These are phyloP conservation scores for Lethrus apterus DNA, from an alignment of 1,140 invertebrate genomes.

Conservation along the genomic window DNA sequence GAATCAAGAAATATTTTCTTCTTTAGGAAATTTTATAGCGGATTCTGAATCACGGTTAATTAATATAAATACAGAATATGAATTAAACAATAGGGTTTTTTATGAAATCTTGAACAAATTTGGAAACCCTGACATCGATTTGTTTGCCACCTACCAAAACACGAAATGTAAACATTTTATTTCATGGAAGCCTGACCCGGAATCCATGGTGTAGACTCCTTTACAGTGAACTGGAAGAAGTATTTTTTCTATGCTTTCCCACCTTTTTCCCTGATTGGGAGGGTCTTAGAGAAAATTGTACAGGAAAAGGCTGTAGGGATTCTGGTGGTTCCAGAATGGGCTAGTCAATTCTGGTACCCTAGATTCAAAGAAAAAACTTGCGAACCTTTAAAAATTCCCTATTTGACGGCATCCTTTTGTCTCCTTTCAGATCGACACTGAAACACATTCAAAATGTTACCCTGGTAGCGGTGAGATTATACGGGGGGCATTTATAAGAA, in stretches of 20 bases:
- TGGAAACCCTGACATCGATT: slow-evolving; percentile 26
- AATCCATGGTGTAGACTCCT: slow-evolving; percentile 26
- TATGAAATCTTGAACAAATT: slow-evolving; percentile 18
- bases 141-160: slow-evolving; percentile 30
- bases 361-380: slow-evolving; percentile 19
- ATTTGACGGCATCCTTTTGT: slow-evolving; percentile 9
- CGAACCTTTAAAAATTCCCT: slow-evolving; percentile 4
- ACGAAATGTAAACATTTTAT: slow-evolving; percentile 26
- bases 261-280: slow-evolving; percentile 25
- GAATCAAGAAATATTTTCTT: slow-evolving; percentile 24
- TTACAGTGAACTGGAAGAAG: slow-evolving; percentile 28
- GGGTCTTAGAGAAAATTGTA: slow-evolving; percentile 19
- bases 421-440: slow-evolving; percentile 7
- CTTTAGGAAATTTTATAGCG: slow-evolving; percentile 26
- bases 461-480: slow-evolving; percentile 3
- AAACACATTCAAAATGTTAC: background rate
- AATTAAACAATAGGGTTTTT: slow-evolving; percentile 7
- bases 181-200: slow-evolving; percentile 26
- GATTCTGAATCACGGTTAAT: slow-evolving; percentile 25
- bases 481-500: slow-evolving; percentile 6
- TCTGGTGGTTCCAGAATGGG: slow-evolving; percentile 27
- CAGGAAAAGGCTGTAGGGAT: slow-evolving; percentile 25
- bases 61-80: slow-evolving; percentile 15
- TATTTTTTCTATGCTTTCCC: slow-evolving; percentile 26
- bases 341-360: slow-evolving; percentile 29